phyloP scores from a whole-genome alignment of 2,797 vertebrate genomes.

The Acridotheres tristis region DNA sequence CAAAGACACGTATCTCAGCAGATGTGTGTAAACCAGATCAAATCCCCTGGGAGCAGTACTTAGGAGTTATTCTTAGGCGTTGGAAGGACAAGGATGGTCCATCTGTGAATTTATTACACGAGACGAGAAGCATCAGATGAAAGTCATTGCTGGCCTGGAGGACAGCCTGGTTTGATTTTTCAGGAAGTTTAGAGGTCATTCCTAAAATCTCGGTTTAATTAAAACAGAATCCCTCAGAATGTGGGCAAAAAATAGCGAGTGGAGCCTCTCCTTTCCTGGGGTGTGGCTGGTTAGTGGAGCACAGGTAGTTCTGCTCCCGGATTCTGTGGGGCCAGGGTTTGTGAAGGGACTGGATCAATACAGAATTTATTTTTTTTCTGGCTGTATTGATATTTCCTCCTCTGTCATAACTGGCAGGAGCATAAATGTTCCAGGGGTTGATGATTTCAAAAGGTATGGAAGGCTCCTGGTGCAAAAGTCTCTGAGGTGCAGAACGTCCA shows the following conservation, averaged over 20 bases:
- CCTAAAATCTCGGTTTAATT: conserved; percentile 39
- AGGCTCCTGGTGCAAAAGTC: neutral
- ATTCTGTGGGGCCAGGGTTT: neutral
- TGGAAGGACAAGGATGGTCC: conserved; percentile 69
- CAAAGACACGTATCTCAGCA: conserved; percentile 68
- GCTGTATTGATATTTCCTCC: neutral
- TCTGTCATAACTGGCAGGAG: neutral
- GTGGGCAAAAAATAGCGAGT: neutral
- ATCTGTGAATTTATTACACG: conserved; percentile 68
- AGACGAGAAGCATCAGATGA: conserved; percentile 49
- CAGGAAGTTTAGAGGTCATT: conserved; percentile 55
- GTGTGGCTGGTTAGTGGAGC: neutral
- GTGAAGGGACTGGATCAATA: neutral
- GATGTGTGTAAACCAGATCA: conserved; percentile 62
- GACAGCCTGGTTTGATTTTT: conserved; percentile 28
- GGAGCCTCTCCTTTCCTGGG: neutral
- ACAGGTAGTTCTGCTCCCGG: neutral
- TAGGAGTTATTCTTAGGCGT: conserved; percentile 62
- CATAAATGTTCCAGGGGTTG: neutral
- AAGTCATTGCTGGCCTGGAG: conserved; percentile 59
- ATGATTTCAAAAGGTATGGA: neutral
- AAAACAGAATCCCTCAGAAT: neutral
- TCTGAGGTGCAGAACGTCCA: neutral
- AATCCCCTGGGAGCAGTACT: conserved; percentile 47
- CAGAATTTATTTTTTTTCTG: neutral